A percentile compares a stretch with the other conserved stretches of the same genome.
Evolutionary conservation across 2,113 vertebrate species (phyloP).

Genomic region (Anas platyrhynchos): DNA sequence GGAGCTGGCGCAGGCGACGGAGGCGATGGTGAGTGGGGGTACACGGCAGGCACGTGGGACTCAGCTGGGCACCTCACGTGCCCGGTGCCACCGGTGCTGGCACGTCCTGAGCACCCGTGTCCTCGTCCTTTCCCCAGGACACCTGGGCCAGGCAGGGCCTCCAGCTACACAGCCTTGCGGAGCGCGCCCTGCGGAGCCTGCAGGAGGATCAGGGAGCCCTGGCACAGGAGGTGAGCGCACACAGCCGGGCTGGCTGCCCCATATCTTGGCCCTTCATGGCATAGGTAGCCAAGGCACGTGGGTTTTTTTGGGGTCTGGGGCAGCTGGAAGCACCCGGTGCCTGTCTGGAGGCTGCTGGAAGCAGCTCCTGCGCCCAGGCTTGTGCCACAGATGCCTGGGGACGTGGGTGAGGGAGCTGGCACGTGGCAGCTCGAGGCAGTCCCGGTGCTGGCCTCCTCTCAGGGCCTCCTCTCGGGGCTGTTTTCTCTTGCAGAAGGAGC

Average conservation of each 20-base stretch:
- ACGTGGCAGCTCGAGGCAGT: fast-evolving
- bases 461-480: fast-evolving
- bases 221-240: neutral
- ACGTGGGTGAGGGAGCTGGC: neutral
- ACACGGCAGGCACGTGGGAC: fast-evolving
- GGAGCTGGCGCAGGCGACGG: conserved; percentile 59
- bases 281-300: too few relatives aligned
- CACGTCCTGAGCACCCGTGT: fast-evolving
- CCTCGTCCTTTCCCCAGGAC: conserved; percentile 2
- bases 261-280: too few relatives aligned
- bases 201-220: conserved; percentile 41
- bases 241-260: fast-evolving
- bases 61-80: neutral
- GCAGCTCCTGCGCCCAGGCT: too few relatives aligned
- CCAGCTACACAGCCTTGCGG: neutral
- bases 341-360: neutral
- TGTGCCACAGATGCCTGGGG: neutral
- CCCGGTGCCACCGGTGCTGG: neutral
- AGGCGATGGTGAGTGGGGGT: conserved; percentile 64
- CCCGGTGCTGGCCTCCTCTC: neutral
- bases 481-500: conserved; percentile 4
- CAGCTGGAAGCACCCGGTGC: too few relatives aligned
- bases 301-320: too few relatives aligned
- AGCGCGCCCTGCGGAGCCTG: neutral
- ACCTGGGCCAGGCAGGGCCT: conserved; percentile 39